A percentile compares a stretch with the other conserved stretches of the same genome.
These are phyloP conservation scores for Sinocyclocheilus rhinocerous DNA, from an alignment of 2,113 vertebrate genomes.

Conservation along the genomic window DNA sequence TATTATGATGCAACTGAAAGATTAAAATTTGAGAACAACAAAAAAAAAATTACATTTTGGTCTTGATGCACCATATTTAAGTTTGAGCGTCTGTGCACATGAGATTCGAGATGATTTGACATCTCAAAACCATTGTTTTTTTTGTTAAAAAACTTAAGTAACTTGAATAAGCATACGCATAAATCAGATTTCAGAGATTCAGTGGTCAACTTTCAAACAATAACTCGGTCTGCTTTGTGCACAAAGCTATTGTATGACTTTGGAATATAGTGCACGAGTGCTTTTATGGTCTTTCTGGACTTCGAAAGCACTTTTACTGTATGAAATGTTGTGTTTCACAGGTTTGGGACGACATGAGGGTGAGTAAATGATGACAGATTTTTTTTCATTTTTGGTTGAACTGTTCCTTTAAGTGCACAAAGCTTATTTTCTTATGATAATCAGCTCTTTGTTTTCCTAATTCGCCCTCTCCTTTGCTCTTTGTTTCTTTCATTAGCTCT, in stretches of 20 bases:
- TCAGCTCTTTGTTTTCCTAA: background rate
- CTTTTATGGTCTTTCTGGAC: background rate
- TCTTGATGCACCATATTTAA: background rate
- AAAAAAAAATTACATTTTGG: background rate
- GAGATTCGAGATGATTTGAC: too few relatives aligned
- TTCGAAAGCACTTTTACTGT: background rate
- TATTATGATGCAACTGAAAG: background rate
- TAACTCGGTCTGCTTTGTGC: too few relatives aligned
- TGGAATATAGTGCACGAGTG: background rate
- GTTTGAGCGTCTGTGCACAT: background rate
- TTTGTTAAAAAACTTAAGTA: too few relatives aligned
- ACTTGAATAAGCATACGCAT: background rate
- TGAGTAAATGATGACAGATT: background rate
- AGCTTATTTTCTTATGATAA: background rate
- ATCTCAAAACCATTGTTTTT: too few relatives aligned
- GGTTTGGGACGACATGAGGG: background rate
- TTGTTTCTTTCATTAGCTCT: conserved; percentile 1
- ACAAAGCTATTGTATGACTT: background rate
- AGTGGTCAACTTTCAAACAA: background rate
- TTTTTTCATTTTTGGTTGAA: background rate
- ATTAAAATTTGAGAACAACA: background rate
- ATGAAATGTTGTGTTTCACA: background rate
- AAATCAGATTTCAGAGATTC: background rate
- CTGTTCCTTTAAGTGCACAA: background rate
- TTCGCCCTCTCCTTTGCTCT: background rate